Evolutionary conservation across 2,888 invertebrate species (phyloP).

Genomic region (Phytoseiulus persimilis): DNA sequence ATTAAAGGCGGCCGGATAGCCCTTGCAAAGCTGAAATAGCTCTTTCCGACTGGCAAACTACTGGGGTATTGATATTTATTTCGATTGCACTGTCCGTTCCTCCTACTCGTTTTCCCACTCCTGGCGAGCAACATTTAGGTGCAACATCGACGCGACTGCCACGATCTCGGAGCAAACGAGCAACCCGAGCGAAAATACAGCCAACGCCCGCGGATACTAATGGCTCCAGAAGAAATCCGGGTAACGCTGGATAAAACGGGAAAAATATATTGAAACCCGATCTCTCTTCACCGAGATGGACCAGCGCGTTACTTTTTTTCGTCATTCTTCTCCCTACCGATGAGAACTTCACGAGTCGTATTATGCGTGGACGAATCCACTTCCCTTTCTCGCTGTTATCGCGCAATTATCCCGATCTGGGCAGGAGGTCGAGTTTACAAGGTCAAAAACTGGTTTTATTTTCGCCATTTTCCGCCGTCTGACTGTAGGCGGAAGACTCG

Average conservation of each 20-base stretch:
- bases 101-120: neutral
- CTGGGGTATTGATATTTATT: conserved; percentile 37
- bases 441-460: too few relatives aligned
- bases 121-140: neutral
- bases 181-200: neutral
- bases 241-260: neutral
- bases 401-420: too few relatives aligned
- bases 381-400: too few relatives aligned
- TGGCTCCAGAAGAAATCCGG: neutral
- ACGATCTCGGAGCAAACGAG: neutral
- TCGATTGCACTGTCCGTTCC: conserved; percentile 29
- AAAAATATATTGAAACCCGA: neutral
- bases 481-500: too few relatives aligned
- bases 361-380: too few relatives aligned
- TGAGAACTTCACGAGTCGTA: too few relatives aligned
- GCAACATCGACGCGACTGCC: neutral
- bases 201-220: neutral
- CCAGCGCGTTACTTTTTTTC: too few relatives aligned
- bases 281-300: too few relatives aligned
- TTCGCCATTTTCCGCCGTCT: too few relatives aligned
- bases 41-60: neutral
- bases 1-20: neutral
- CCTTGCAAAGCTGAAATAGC: neutral
- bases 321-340: too few relatives aligned
- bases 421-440: too few relatives aligned